These are phyloP conservation scores for Drosophila hamatofila DNA, from an alignment of 2,888 invertebrate species.

Conservation along the genomic window DNA sequence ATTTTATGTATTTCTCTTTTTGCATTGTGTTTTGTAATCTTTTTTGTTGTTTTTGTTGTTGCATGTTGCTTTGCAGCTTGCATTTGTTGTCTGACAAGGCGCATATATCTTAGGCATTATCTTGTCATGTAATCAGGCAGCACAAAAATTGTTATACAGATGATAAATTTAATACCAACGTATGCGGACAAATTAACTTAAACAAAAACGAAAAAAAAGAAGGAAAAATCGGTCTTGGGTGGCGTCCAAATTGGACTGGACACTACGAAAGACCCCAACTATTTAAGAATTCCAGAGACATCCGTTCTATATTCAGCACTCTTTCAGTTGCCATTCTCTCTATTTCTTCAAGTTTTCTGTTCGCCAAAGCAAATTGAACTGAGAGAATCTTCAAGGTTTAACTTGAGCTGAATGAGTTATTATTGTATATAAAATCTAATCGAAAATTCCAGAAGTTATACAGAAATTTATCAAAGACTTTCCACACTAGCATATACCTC, in stretches of 20 bases:
- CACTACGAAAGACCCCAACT: slow-evolving; percentile 10
- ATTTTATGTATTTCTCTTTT: slow-evolving; percentile 40
- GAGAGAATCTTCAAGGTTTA: no score
- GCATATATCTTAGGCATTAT: slow-evolving; percentile 78
- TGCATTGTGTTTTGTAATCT: slow-evolving; percentile 36
- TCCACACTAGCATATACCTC: no score
- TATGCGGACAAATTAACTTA: slow-evolving; percentile 44
- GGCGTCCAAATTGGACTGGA: slow-evolving; percentile 1
- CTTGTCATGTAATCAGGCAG: slow-evolving; percentile 74
- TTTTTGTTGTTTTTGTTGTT: slow-evolving; percentile 28
- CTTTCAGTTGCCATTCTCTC: no score
- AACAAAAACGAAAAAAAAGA: slow-evolving; percentile 27
- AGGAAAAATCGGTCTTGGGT: slow-evolving; percentile 31
- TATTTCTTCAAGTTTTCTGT: neutral
- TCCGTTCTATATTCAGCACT: neutral
- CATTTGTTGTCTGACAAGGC: slow-evolving; percentile 67
- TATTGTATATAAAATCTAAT: no score
- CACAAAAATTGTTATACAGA: slow-evolving; percentile 34
- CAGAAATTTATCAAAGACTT: no score
- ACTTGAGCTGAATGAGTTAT: no score
- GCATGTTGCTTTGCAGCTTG: slow-evolving; percentile 58
- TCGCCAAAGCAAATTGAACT: neutral
- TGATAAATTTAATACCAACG: slow-evolving; percentile 37
- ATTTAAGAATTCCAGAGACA: slow-evolving; percentile 7
- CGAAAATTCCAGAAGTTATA: no score